Evolutionary conservation across 1,140 invertebrate genomes (phyloP).

Genomic region (Maniola jurtina): DNA sequence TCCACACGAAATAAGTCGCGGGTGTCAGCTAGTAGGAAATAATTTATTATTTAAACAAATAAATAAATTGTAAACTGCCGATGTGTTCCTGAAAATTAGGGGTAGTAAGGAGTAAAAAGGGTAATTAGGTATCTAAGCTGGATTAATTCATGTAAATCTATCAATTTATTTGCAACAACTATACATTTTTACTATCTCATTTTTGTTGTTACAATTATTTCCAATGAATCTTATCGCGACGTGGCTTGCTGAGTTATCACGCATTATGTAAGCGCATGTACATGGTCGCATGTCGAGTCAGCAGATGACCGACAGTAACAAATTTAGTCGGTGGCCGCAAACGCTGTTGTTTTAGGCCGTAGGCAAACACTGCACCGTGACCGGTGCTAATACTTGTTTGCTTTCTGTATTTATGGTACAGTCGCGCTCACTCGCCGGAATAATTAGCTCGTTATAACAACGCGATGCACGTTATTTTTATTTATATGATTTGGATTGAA

Average conservation of each 20-base stretch:
- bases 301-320: conserved; percentile 69
- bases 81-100: no score
- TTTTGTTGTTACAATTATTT: no score
- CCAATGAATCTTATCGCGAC: no score
- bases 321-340: conserved; percentile 69
- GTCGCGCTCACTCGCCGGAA: conserved; percentile 60
- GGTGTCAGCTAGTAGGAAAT: no score
- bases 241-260: neutral
- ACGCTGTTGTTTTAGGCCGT: conserved; percentile 77
- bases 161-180: no score
- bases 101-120: no score
- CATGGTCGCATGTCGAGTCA: conserved; percentile 55
- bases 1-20: no score
- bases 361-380: conserved; percentile 70
- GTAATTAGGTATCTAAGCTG: no score
- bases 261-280: conserved; percentile 33
- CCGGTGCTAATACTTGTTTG: conserved; percentile 73
- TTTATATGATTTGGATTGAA: conserved; percentile 16
- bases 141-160: no score
- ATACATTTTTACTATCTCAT: no score
- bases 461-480: conserved; percentile 36
- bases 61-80: no score
- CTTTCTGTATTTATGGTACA: conserved; percentile 70
- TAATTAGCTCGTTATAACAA: conserved; percentile 75
- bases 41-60: no score